phyloP scores from a whole-genome alignment of 1,140 invertebrate species.

The Pectinophora gossypiella region DNA sequence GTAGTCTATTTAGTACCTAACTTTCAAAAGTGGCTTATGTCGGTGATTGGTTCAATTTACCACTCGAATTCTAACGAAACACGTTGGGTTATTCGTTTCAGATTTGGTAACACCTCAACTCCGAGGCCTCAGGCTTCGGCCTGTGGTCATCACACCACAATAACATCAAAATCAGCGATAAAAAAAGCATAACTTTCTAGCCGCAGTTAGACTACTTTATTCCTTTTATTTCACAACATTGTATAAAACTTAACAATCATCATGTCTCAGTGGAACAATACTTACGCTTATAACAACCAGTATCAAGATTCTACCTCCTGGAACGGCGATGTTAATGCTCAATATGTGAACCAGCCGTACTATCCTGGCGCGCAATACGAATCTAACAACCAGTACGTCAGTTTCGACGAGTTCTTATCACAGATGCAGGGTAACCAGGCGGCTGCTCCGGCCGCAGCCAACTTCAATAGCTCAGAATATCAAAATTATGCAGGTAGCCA shows the following conservation, averaged over 20 bases:
- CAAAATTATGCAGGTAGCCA: slow-evolving; percentile 44
- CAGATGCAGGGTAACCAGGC: slow-evolving; percentile 48
- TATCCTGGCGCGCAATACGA: slow-evolving; percentile 52
- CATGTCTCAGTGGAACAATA: slow-evolving; percentile 63
- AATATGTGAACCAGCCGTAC: slow-evolving; percentile 37
- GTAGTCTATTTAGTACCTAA: slow-evolving; percentile 18
- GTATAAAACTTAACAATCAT: slow-evolving; percentile 8
- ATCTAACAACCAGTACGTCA: slow-evolving; percentile 52
- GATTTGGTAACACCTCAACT: slow-evolving; percentile 24
- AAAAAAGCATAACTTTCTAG: slow-evolving; percentile 13
- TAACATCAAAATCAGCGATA: slow-evolving; percentile 13
- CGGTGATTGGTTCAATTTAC: slow-evolving; percentile 6
- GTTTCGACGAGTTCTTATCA: slow-evolving; percentile 62
- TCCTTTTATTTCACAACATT: slow-evolving; percentile 46
- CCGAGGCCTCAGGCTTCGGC: slow-evolving; percentile 57
- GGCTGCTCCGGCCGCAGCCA: slow-evolving; percentile 19
- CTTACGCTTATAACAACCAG: slow-evolving; percentile 54
- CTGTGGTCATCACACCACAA: slow-evolving; percentile 32
- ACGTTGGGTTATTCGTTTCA: slow-evolving; percentile 27
- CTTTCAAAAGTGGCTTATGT: slow-evolving; percentile 46
- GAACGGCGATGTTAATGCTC: slow-evolving; percentile 51
- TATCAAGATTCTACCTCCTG: slow-evolving; percentile 46
- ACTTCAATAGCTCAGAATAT: slow-evolving; percentile 47
- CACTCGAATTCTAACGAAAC: neutral
- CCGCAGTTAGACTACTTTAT: slow-evolving; percentile 3